Conservation (phyloP, 2,797 vertebrate species). For the Pyrocephalus nanus region DNA sequence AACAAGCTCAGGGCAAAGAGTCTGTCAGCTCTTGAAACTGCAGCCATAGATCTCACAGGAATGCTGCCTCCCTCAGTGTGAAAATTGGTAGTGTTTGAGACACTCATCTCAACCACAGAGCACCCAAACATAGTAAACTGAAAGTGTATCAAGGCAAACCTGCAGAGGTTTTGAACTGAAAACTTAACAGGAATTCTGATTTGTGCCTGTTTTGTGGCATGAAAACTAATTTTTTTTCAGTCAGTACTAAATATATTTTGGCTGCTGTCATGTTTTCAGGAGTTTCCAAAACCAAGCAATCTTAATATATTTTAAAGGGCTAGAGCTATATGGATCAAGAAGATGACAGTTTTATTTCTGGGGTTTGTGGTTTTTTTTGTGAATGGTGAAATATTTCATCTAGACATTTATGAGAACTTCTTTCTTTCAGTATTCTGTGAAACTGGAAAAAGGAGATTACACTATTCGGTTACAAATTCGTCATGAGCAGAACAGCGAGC, state of each 20-base stretch:
- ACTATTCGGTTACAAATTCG: conserved; percentile 94
- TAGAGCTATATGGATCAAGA: neutral
- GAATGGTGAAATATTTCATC: neutral
- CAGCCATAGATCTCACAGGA: neutral
- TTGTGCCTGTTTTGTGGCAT: neutral
- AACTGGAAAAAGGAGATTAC: conserved; percentile 98
- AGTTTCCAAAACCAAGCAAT: neutral
- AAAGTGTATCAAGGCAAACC: neutral
- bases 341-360: neutral
- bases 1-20: neutral
- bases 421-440: conserved; percentile 91
- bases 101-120: neutral
- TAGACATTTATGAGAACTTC: conserved; percentile 40
- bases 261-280: neutral
- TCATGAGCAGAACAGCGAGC: conserved; percentile 92
- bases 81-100: neutral
- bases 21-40: neutral
- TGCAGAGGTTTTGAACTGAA: neutral
- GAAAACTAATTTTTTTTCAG: neutral
- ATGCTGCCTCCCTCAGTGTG: neutral
- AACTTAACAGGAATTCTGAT: neutral
- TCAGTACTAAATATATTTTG: neutral
- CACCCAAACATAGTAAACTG: neutral
- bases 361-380: neutral
- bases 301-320: neutral